These are phyloP conservation scores for Hoplodrina ambigua DNA, from an alignment of 2,888 invertebrate genomes.

Conservation along the genomic window DNA sequence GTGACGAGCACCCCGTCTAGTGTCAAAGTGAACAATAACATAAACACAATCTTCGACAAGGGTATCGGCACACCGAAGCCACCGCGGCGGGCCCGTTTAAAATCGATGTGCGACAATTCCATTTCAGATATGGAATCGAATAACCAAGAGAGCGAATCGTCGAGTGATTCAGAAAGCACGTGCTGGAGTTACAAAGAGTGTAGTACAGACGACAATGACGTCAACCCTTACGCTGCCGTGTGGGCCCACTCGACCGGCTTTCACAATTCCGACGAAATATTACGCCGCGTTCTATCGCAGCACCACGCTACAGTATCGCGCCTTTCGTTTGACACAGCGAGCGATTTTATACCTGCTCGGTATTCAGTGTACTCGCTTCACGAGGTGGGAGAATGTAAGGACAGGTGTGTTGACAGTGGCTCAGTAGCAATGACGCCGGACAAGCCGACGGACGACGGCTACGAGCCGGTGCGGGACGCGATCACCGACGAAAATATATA, in stretches of 20 bases:
- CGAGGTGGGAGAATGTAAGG: conserved; percentile 82
- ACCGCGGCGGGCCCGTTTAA: conserved; percentile 76
- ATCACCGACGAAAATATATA: conserved; percentile 87
- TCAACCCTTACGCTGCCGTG: conserved; percentile 81
- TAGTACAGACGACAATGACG: conserved; percentile 76
- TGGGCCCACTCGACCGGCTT: conserved; percentile 88
- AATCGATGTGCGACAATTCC: conserved; percentile 62
- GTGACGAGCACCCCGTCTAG: conserved; percentile 80
- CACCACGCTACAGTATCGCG: conserved; percentile 82
- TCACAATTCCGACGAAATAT: conserved; percentile 85
- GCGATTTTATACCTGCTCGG: conserved; percentile 79
- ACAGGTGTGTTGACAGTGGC: conserved; percentile 79
- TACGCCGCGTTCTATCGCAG: conserved; percentile 79
- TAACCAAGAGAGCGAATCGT: conserved; percentile 72
- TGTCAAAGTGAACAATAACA: conserved; percentile 68
- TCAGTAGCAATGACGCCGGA: conserved; percentile 87
- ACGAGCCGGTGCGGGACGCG: conserved; percentile 87
- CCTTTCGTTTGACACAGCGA: conserved; percentile 83
- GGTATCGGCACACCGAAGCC: conserved; percentile 78
- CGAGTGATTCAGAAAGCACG: conserved; percentile 85
- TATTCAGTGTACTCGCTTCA: conserved; percentile 83
- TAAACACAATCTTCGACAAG: conserved; percentile 72
- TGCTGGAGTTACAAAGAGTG: conserved; percentile 88
- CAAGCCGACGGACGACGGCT: conserved; percentile 85
- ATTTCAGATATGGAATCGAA: conserved; percentile 62